Percentiles rank a stretch among this genome's conserved stretches.
Conservation (phyloP, 2,888 invertebrate species). For the Stenolophus ochropezus region DNA sequence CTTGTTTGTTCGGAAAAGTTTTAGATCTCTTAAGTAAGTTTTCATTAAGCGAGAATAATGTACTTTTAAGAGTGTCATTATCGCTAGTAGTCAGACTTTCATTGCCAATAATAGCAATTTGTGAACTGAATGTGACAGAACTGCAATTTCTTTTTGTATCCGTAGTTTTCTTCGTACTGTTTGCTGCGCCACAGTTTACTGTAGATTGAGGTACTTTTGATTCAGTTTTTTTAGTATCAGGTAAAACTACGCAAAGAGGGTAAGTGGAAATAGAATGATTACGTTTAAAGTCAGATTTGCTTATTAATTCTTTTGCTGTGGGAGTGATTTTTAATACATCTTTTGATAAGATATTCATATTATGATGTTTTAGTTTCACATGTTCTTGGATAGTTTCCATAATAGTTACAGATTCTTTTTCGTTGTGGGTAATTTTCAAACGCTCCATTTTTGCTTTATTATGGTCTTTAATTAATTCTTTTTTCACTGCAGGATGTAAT, state of each 20-base stretch:
- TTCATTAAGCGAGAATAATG: not conserved
- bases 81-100: not conserved
- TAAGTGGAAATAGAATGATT: conserved; percentile 4
- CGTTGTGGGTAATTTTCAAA: conserved; percentile 12
- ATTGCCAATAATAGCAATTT: conserved; percentile 37
- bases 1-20: conserved; percentile 44
- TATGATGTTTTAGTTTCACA: not conserved
- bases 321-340: conserved; percentile 11
- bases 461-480: not conserved
- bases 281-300: conserved; percentile 1
- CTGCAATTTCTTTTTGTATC: conserved; percentile 14
- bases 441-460: not conserved
- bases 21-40: conserved; percentile 10
- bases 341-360: not conserved
- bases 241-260: not conserved
- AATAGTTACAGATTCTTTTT: conserved; percentile 7
- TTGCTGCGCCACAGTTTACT: not conserved
- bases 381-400: not conserved
- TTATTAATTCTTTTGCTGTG: not conserved
- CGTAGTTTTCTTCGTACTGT: not conserved
- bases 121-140: conserved; percentile 31
- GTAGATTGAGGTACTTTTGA: not conserved
- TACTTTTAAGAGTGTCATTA: conserved; percentile 4
- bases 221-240: not conserved
- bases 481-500: not conserved